Conservation (phyloP, 1,140 invertebrate species). For the Diachasma alloeum region DNA sequence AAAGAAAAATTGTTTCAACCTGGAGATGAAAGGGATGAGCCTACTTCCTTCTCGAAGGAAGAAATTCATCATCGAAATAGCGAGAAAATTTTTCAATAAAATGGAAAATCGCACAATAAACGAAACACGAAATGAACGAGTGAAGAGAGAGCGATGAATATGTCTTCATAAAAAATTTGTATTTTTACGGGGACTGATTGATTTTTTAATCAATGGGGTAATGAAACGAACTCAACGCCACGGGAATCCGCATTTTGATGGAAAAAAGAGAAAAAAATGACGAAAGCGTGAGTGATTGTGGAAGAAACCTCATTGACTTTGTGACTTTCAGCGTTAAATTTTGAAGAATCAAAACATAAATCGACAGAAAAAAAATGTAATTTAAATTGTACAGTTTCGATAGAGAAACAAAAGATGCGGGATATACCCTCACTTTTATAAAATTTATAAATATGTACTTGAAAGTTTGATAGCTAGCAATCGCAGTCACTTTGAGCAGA, state of each 20-base stretch:
- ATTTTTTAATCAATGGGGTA: background rate
- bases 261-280: background rate
- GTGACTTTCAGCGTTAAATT: background rate
- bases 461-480: background rate
- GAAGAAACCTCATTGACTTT: background rate
- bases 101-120: background rate
- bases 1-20: background rate
- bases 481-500: background rate
- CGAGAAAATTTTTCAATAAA: background rate
- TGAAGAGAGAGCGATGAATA: background rate
- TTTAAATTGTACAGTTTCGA: background rate
- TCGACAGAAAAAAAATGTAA: background rate
- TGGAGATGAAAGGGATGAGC: background rate
- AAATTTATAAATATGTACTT: conserved; percentile 12
- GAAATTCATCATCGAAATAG: background rate
- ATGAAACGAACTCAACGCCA: background rate
- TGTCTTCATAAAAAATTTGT: background rate
- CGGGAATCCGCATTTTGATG: background rate
- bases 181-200: background rate
- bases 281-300: background rate
- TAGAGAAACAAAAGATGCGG: background rate
- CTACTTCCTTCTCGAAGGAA: background rate
- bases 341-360: background rate
- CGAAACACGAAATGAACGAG: background rate
- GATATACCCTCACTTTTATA: background rate